Conservation (phyloP, 1,140 invertebrate genomes). For the Nasonia giraulti region DNA sequence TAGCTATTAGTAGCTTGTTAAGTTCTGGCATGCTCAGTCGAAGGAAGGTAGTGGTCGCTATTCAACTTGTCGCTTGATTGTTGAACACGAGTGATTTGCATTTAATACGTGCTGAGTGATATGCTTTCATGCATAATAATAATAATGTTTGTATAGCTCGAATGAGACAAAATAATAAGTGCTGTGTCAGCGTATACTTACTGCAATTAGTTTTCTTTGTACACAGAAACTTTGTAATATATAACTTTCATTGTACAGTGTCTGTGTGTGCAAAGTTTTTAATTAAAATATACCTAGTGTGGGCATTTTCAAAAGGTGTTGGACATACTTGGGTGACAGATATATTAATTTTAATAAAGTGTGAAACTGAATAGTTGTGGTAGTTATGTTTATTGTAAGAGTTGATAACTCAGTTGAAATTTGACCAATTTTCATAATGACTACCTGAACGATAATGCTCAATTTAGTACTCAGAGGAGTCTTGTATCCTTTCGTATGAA, state of each 20-base stretch:
- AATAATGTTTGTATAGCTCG: neutral
- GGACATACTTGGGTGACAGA: neutral
- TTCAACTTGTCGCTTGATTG: neutral
- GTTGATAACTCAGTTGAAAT: too few relatives aligned
- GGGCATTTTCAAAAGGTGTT: neutral
- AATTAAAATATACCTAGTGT: neutral
- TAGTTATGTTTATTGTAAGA: too few relatives aligned
- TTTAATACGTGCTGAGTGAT: neutral
- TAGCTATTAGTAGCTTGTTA: too few relatives aligned
- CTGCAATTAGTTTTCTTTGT: neutral
- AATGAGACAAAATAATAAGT: neutral
- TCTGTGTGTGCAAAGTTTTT: neutral
- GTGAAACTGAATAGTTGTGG: neutral
- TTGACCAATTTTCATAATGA: too few relatives aligned
- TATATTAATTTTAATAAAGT: neutral
- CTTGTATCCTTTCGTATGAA: too few relatives aligned
- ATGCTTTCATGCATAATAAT: neutral
- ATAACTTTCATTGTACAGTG: neutral
- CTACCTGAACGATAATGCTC: too few relatives aligned
- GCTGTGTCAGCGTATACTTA: neutral
- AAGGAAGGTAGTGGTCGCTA: neutral
- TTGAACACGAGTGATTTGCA: neutral
- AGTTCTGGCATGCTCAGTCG: neutral
- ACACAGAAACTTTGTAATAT: neutral
- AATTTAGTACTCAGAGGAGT: too few relatives aligned